These are phyloP conservation scores for Otolemur crassicaudatus DNA, from an alignment of 2,797 vertebrate species.

Conservation along the genomic window DNA sequence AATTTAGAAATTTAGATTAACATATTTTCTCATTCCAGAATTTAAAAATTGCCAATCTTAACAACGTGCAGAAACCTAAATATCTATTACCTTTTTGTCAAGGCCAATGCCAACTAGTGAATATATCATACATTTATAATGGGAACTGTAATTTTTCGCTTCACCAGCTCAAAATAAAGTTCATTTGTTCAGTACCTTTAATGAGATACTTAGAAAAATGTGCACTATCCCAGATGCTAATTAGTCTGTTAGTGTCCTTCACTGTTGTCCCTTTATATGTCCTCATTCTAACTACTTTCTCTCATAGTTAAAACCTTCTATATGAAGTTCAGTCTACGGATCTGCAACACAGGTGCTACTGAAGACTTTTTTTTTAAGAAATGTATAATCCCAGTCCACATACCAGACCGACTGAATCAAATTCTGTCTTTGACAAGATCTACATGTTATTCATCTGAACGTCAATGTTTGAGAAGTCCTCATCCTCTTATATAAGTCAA, in stretches of 20 bases:
- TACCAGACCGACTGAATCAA: neutral
- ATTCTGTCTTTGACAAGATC: neutral
- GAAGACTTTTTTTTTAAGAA: neutral
- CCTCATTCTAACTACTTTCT: neutral
- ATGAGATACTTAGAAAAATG: neutral
- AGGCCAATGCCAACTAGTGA: neutral
- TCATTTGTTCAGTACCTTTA: neutral
- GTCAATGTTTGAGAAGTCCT: neutral
- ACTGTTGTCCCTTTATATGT: neutral
- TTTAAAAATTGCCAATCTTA: neutral
- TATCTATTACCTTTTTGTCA: neutral
- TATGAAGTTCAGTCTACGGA: neutral
- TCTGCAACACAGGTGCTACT: neutral
- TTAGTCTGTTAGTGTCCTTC: neutral
- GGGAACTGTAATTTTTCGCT: neutral
- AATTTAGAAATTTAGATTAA: neutral
- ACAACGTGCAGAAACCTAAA: neutral
- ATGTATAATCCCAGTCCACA: neutral
- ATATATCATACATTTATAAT: neutral
- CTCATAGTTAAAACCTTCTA: neutral
- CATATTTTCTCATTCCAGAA: neutral
- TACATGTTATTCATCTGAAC: neutral
- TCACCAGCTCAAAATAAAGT: neutral
- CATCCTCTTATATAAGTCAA: neutral
- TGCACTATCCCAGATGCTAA: neutral